Evolutionary conservation across 2,888 invertebrate genomes (phyloP), one percentile per base, ranked within the genome.

Genomic region (Rutpela maculata): DNA sequence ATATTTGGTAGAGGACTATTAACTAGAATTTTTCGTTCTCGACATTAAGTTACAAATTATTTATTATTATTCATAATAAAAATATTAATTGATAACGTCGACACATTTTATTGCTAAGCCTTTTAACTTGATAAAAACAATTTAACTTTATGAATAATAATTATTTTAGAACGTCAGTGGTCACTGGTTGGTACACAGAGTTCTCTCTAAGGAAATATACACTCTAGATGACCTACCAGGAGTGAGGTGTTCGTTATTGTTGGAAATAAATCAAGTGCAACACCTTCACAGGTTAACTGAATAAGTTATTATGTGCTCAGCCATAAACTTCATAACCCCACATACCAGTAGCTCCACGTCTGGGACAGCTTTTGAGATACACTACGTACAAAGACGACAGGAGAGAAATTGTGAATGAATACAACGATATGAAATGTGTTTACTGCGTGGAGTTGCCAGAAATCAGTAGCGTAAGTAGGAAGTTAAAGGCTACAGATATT

Each of bases 401-500:
- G 26, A 26, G 31, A 56, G 74, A 74, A 77, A 22, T 57, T 77
- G 74, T 74, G 63, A 75, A 77, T 77, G 66, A 55, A 72, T 57
- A 35, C 59, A 65, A 55, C 31, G 63, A 62, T 66, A 76, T 69
- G 68, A 76, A 77, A 76, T 69, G 74, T 80, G 74, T 74, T 77
- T 77, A 76, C 74, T 73, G 74, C 69, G 77, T 74, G 73, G 57
- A 71, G 74, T 63, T 68, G 31, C 56, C 63, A n/a, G 22, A 43
- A 19, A 43, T n/a, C 65, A 65, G 35, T 17, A 38, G 65, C 65
- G 65, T 35, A 38, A 18, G 62, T n/a, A 31, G n/a, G 15, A 50
- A n/a, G 15, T 17, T 15, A 43, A 4, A n/a, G 2, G 15, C 50
- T 50, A 15, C 50, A 50, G 15, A 15, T 5, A n/a, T n/a, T n/a